phyloP scores from a whole-genome alignment of 2,888 invertebrate species.

The Phlogophora meticulosa region DNA sequence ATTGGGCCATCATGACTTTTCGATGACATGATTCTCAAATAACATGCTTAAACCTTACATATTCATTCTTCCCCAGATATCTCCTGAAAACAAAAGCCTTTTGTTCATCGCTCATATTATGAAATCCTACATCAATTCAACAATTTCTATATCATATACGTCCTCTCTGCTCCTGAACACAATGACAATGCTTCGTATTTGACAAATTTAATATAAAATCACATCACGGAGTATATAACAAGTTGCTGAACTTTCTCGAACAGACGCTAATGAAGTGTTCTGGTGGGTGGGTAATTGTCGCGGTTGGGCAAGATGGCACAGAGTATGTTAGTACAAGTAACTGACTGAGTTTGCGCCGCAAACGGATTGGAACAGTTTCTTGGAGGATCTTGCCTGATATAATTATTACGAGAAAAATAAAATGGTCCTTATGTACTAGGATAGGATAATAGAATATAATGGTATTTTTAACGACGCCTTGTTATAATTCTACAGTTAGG shows the following conservation, averaged over 20 bases:
- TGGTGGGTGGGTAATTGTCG: constrained; percentile 54
- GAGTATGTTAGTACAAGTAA: constrained; percentile 27
- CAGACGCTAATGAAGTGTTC: constrained; percentile 57
- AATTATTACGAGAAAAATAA: background rate
- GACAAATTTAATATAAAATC: constrained; percentile 47
- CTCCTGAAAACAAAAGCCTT: too few species aligned
- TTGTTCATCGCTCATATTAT: background rate
- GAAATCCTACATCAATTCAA: background rate
- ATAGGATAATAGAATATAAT: background rate
- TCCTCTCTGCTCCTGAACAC: background rate
- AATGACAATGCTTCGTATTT: constrained; percentile 19
- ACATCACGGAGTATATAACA: constrained; percentile 51
- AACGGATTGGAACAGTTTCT: constrained; percentile 4
- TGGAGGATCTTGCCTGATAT: background rate
- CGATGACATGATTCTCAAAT: too few species aligned
- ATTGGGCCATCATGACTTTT: too few species aligned
- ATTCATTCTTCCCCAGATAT: too few species aligned
- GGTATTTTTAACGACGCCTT: too few species aligned
- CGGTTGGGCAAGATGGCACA: constrained; percentile 17
- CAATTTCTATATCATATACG: background rate
- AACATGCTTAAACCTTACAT: too few species aligned
- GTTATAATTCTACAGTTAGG: too few species aligned
- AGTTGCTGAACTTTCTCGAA: constrained; percentile 33
- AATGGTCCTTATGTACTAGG: background rate
- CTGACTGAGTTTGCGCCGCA: constrained; percentile 1